Evolutionary conservation across 2,797 vertebrate species (phyloP).

Genomic region (Urocyon cinereoargenteus): DNA sequence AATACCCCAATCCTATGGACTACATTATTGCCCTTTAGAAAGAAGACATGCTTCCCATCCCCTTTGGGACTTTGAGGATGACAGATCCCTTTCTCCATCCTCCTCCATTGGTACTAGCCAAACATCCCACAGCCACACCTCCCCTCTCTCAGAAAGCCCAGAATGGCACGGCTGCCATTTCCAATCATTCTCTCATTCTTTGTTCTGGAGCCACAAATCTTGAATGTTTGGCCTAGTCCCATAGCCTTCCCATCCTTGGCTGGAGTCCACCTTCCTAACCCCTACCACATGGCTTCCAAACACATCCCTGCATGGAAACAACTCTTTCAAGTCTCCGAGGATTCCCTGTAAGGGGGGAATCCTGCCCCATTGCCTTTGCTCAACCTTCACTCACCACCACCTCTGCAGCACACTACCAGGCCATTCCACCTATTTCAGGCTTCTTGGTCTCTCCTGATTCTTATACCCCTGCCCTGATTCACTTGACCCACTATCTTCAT

Average conservation of each 20-base stretch:
- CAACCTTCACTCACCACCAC: background rate
- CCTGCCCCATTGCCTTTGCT: background rate
- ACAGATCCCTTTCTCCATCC: background rate
- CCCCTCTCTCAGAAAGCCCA: background rate
- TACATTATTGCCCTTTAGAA: background rate
- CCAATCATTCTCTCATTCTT: constrained; percentile 18
- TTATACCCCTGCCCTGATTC: background rate
- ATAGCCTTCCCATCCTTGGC: background rate
- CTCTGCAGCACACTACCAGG: background rate
- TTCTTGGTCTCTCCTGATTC: background rate
- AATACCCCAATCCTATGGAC: background rate
- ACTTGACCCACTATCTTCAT: background rate
- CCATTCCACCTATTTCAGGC: background rate
- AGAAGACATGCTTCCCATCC: background rate
- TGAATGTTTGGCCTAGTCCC: background rate
- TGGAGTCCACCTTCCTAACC: background rate
- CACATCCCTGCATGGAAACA: background rate
- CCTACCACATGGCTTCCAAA: background rate
- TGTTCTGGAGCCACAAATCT: constrained; percentile 18
- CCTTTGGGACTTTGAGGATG: background rate
- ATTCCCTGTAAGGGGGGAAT: too few relatives aligned
- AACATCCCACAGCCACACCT: background rate
- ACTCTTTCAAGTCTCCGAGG: background rate
- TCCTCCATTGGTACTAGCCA: background rate
- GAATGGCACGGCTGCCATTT: background rate